Base-by-base conservation (phyloP, 2,888 invertebrate species). In the Teinopalpus imperialis region DNA sequence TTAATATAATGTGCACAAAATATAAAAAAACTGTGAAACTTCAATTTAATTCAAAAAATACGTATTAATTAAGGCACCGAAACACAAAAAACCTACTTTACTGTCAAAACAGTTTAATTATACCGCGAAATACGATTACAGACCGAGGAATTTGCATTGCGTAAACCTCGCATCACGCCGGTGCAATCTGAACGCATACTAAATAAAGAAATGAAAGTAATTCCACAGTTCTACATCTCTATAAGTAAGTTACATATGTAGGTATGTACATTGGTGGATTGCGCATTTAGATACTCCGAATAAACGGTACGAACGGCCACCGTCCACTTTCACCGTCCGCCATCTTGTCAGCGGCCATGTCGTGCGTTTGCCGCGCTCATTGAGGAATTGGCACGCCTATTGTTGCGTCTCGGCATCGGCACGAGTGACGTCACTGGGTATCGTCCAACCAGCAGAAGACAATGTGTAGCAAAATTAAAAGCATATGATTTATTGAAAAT, bases 301-400 rank as follows among this genome's bases (percentile, higher is more conserved):
- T 52, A 49, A 57, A 54, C 57, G 60, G 59, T 59, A 57, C 65
- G 62, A 63, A 67, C 73, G 69, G 66, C 66, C 72, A 72, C 69
- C 63, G 74, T 62, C 69, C 81, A 82, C 85, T 85, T 85, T 85
- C 85, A 85, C 83, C 82, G 64, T 66, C 77, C 70, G 81, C 83
- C 85, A 85, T 85, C 73, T 85, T 85, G 79, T 70, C 55, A 61
- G 64, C 71, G 61, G 73, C 73, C 69, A 70, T 72, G 73, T 69
- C 66, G 69, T 67, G 69, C 53, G 59, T 53, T 54, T 60, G 69
- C 63, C 69, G 63, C 57, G 59, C 65, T 66, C 64, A 69, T 69
- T 71, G 71, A 74, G 57, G 70, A 76, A 74, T 80, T 76, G 74
- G 74, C 76, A 72, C 66, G 68, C 56, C 66, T 72, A 69, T 73